These are phyloP conservation scores for Antennarius striatus DNA, from an alignment of 2,113 vertebrate genomes.

Conservation along the genomic window DNA sequence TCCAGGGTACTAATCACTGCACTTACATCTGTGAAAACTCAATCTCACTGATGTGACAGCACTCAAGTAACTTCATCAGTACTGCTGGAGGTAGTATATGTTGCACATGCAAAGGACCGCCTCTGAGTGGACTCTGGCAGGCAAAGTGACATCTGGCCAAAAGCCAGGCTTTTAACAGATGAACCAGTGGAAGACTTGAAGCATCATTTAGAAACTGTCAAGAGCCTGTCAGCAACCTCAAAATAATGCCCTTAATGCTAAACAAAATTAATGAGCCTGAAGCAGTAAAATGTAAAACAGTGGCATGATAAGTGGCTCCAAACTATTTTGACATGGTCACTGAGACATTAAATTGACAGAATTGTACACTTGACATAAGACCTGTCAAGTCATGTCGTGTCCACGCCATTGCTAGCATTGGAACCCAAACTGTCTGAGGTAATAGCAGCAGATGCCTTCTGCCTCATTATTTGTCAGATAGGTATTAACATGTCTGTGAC, in stretches of 20 bases:
- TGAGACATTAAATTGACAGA: conserved; percentile 49
- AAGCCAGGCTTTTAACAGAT: conserved; percentile 69
- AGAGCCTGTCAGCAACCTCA: conserved; percentile 52
- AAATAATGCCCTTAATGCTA: conserved; percentile 55
- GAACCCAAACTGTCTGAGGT: conserved; percentile 14
- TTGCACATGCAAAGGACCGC: conserved; percentile 29
- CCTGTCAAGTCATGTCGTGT: conserved; percentile 41
- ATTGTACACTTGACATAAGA: conserved; percentile 48
- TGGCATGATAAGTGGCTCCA: conserved; percentile 61
- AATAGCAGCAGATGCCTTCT: conserved; percentile 18
- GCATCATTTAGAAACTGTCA: conserved; percentile 65
- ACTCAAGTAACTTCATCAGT: conserved; percentile 49
- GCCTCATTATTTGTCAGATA: conserved; percentile 40
- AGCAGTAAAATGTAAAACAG: conserved; percentile 60
- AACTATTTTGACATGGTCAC: conserved; percentile 63
- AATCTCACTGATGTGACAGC: conserved; percentile 27
- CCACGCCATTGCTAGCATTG: conserved; percentile 34
- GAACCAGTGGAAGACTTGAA: conserved; percentile 55
- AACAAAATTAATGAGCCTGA: conserved; percentile 60
- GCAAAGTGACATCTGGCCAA: conserved; percentile 52
- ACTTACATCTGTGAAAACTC: conserved; percentile 52
- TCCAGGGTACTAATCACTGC: conserved; percentile 36
- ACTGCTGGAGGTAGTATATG: conserved; percentile 20
- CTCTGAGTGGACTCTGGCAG: conserved; percentile 30
- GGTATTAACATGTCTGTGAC: conserved; percentile 5